A percentile compares a stretch with the other conserved stretches of the same genome.
Evolutionary conservation across 2,888 invertebrate genomes (phyloP).

Genomic region (Deilephila elpenor): DNA sequence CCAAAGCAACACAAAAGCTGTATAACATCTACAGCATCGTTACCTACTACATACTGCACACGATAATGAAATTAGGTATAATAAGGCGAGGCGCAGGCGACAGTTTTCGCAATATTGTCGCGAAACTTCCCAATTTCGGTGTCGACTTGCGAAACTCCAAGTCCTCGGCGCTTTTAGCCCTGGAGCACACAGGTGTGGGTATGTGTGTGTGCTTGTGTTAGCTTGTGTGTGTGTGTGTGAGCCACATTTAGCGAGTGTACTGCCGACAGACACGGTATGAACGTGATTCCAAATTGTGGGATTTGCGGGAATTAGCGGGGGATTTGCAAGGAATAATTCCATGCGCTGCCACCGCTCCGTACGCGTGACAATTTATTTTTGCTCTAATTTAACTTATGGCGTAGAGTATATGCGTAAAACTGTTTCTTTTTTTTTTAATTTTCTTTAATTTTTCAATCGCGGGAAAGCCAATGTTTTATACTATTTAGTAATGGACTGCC

Average conservation of each 20-base stretch:
- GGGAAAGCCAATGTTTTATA: no score
- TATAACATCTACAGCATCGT: not conserved
- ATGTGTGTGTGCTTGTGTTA: constrained; percentile 36
- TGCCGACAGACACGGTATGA: constrained; percentile 50
- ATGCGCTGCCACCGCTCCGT: constrained; percentile 20
- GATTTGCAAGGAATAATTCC: constrained; percentile 70
- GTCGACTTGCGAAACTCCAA: constrained; percentile 80
- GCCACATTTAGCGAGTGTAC: constrained; percentile 36
- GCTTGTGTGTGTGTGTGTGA: constrained; percentile 40
- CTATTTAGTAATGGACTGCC: no score
- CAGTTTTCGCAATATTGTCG: constrained; percentile 79
- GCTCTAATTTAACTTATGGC: not conserved
- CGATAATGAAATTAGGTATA: constrained; percentile 39
- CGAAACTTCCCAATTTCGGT: constrained; percentile 77
- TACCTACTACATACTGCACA: constrained; percentile 19
- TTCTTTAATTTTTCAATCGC: not conserved
- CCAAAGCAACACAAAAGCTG: not conserved
- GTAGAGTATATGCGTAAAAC: not conserved
- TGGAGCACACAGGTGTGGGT: constrained; percentile 63
- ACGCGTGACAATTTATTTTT: constrained; percentile 29
- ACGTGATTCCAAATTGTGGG: constrained; percentile 72
- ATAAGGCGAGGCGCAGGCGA: constrained; percentile 48
- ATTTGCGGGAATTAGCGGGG: constrained; percentile 73
- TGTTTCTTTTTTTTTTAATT: not conserved
- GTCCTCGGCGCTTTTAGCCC: constrained; percentile 56